These are phyloP conservation scores for Plagodis dolabraria DNA, from an alignment of 2,888 invertebrate species.

Conservation along the genomic window DNA sequence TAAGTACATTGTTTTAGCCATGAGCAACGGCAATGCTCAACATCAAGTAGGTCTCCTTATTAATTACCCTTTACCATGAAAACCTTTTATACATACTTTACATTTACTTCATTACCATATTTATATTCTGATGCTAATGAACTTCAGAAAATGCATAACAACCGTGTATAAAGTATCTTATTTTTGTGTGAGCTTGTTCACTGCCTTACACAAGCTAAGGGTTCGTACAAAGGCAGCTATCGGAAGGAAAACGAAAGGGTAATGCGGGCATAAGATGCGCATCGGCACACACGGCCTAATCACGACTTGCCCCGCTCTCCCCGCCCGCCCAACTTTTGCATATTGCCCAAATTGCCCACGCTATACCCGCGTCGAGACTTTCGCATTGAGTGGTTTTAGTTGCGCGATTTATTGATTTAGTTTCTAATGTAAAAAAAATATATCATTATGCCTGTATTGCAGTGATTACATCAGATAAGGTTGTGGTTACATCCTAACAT, in stretches of 20 bases:
- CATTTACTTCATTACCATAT: too few species aligned
- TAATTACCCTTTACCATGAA: too few species aligned
- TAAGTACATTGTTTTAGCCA: too few species aligned
- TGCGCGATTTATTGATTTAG: constrained; percentile 26
- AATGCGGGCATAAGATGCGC: constrained; percentile 85
- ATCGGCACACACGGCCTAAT: constrained; percentile 84
- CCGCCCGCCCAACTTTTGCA: constrained; percentile 74
- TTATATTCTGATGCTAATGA: too few species aligned
- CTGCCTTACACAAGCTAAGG: constrained; percentile 20
- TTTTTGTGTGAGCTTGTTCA: constrained; percentile 4
- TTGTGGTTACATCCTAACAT: too few species aligned
- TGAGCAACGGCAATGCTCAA: too few species aligned
- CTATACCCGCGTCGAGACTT: constrained; percentile 43
- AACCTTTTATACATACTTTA: too few species aligned
- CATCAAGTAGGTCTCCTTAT: too few species aligned
- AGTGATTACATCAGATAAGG: too few species aligned
- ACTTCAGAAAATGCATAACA: too few species aligned
- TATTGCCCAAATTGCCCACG: constrained; percentile 81
- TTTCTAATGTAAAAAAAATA: neutral
- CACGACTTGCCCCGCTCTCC: constrained; percentile 58
- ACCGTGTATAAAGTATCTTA: too few species aligned
- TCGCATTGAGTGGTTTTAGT: constrained; percentile 60
- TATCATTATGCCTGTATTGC: neutral
- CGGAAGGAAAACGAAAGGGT: constrained; percentile 85
- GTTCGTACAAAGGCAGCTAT: constrained; percentile 77